A percentile compares a stretch with the other conserved stretches of the same genome.
Evolutionary conservation across 2,113 vertebrate species (phyloP).

Genomic region (Microcebus griseorufus): DNA sequence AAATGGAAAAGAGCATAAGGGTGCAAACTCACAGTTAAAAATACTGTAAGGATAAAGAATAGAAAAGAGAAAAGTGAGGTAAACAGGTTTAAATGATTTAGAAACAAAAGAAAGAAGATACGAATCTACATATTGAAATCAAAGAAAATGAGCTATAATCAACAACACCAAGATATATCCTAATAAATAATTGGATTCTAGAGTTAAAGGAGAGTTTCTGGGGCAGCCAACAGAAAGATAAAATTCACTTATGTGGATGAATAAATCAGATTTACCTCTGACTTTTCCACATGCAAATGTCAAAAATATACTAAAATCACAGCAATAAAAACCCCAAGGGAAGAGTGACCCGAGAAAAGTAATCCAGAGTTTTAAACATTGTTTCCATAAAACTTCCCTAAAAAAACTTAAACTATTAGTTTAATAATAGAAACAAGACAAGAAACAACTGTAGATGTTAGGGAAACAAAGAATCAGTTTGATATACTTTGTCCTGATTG

Average conservation of each 20-base stretch:
- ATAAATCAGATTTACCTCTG: background rate
- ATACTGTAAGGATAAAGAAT: background rate
- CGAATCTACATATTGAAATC: background rate
- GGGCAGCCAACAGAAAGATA: background rate
- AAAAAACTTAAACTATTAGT: background rate
- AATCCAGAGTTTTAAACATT: rapidly evolving
- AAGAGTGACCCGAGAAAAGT: background rate
- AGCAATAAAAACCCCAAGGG: background rate
- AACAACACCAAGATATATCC: rapidly evolving
- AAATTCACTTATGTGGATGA: background rate
- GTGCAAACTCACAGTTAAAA: background rate
- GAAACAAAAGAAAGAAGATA: background rate
- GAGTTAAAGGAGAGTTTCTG: no score
- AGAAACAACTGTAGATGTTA: background rate
- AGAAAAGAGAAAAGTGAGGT: background rate
- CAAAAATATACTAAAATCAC: background rate
- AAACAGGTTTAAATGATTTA: background rate
- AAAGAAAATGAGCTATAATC: background rate
- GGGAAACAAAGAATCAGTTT: background rate
- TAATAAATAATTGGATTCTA: background rate
- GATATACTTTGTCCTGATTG: background rate
- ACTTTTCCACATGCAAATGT: background rate
- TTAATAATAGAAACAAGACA: background rate
- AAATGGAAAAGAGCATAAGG: background rate
- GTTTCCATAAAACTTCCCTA: background rate